These are phyloP conservation scores for Papilio aristodemus DNA, from an alignment of 1,140 invertebrate species.

Conservation along the genomic window DNA sequence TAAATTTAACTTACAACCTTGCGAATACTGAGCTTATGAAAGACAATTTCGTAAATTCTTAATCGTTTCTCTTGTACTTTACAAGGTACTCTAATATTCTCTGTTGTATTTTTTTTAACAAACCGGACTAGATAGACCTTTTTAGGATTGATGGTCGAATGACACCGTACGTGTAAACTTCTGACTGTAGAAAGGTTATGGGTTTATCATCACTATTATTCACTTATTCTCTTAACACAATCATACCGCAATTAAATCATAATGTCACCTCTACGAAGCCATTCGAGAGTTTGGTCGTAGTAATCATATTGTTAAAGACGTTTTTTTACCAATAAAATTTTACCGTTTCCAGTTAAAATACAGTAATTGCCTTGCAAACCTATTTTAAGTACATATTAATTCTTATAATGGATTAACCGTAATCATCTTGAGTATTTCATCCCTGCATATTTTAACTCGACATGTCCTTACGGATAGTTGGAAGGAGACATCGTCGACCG, in stretches of 20 bases:
- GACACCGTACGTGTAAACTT: too few relatives aligned
- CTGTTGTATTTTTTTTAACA: too few relatives aligned
- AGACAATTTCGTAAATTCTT: background rate
- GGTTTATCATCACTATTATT: too few relatives aligned
- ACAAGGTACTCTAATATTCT: too few relatives aligned
- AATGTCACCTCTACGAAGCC: too few relatives aligned
- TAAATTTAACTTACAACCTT: slow-evolving; percentile 26
- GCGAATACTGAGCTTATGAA: slow-evolving; percentile 18
- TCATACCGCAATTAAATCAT: too few relatives aligned
- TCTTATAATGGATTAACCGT: background rate
- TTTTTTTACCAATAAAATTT: background rate
- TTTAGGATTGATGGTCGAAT: too few relatives aligned
- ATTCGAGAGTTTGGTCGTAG: too few relatives aligned
- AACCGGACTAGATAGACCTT: too few relatives aligned
- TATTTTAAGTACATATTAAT: background rate
- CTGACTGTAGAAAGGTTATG: too few relatives aligned
- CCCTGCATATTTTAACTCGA: background rate
- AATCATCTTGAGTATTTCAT: background rate
- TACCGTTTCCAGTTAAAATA: background rate
- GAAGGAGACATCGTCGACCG: slow-evolving; percentile 7
- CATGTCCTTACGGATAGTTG: background rate
- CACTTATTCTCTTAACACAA: too few relatives aligned
- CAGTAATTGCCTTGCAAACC: background rate
- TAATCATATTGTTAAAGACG: too few relatives aligned
- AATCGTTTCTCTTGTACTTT: slow-evolving; percentile 1